Evolutionary conservation across 2,797 vertebrate species (phyloP).

Genomic region (Falco naumanni): DNA sequence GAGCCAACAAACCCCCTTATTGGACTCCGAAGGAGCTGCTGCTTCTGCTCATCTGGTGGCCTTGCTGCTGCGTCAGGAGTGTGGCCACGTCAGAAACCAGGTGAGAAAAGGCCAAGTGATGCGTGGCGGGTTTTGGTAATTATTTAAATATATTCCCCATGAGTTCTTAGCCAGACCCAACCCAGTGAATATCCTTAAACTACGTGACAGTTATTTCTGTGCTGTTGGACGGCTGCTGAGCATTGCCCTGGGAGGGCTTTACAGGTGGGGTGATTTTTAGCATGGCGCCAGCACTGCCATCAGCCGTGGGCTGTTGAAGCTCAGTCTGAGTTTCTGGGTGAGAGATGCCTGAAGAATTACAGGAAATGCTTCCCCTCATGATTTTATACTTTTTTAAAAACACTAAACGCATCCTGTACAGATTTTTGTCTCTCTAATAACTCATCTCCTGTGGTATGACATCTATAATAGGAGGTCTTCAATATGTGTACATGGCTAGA

Average conservation of each 20-base stretch:
- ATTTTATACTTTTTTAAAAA: background rate
- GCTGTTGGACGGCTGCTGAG: background rate
- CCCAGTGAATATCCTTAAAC: background rate
- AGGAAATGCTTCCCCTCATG: background rate
- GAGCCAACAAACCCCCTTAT: background rate
- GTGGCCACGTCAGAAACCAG: fast-evolving
- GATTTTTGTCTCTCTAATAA: background rate
- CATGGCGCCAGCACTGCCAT: background rate
- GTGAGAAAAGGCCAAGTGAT: background rate
- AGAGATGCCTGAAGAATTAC: background rate
- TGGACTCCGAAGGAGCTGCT: background rate
- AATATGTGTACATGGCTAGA: fast-evolving
- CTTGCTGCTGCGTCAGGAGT: fast-evolving
- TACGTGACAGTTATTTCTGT: background rate
- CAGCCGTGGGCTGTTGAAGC: fast-evolving
- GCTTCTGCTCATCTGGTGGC: background rate
- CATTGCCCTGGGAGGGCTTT: background rate
- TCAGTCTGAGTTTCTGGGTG: background rate
- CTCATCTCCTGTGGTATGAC: background rate
- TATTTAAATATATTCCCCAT: background rate
- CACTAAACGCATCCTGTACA: background rate
- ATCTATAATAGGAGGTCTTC: background rate
- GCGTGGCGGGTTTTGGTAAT: fast-evolving
- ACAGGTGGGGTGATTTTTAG: background rate
- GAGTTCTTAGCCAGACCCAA: background rate